Conservation (phyloP, 1,140 invertebrate genomes). For the Micrasema minimum region DNA sequence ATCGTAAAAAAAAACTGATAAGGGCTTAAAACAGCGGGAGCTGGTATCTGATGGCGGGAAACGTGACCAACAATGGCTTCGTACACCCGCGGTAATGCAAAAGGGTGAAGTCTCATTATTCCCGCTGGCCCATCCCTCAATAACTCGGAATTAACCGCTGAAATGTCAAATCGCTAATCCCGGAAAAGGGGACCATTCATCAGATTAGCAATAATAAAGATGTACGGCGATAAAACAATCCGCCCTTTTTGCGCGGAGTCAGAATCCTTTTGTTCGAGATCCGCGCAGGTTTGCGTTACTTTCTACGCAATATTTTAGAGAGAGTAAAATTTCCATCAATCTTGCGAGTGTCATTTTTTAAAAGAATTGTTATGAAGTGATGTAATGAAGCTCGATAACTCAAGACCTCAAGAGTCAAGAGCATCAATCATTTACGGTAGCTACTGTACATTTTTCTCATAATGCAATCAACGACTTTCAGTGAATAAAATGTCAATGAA, state of each 20-base stretch:
- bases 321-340: neutral
- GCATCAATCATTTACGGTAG: too few species aligned
- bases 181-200: constrained; percentile 19
- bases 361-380: too few species aligned
- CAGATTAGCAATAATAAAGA: constrained; percentile 29
- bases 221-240: constrained; percentile 26
- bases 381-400: too few species aligned
- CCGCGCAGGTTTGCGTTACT: neutral
- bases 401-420: too few species aligned
- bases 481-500: too few species aligned
- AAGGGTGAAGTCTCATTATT: constrained; percentile 13
- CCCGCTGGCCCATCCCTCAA: constrained; percentile 14
- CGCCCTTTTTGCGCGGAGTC: constrained; percentile 1
- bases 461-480: too few species aligned
- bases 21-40: constrained; percentile 28
- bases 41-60: neutral
- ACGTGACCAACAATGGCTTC: constrained; percentile 16
- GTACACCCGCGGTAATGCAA: neutral
- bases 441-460: too few species aligned
- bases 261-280: neutral
- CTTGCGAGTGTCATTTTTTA: neutral
- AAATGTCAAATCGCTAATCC: constrained; percentile 29
- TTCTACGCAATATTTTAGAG: too few species aligned
- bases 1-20: constrained; percentile 12
- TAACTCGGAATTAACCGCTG: constrained; percentile 35